Conservation (phyloP, 2,797 vertebrate species). For the Agapornis canus region DNA sequence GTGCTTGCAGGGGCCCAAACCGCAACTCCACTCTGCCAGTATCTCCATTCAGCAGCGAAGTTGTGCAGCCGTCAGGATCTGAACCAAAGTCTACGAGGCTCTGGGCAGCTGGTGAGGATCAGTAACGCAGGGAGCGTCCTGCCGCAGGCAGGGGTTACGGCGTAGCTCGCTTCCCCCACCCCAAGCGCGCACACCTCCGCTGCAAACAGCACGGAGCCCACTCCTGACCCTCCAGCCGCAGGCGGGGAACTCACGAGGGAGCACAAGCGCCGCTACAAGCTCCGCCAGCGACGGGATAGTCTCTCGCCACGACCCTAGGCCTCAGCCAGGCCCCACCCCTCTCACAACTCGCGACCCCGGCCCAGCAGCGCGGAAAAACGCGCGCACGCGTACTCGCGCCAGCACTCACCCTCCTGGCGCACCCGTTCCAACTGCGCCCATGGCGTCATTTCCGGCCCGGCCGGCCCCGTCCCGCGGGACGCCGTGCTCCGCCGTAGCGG, state of each 20-base stretch:
- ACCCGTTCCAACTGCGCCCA: neutral
- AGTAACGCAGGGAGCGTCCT: neutral
- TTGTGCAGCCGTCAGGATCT: neutral
- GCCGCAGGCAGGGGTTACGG: neutral
- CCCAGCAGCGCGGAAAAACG: neutral
- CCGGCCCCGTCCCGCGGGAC: neutral
- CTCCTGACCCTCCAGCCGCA: neutral
- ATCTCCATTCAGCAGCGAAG: neutral
- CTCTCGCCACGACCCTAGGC: neutral
- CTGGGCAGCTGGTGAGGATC: neutral
- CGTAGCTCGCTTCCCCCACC: neutral
- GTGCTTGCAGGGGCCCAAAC: rapidly evolving
- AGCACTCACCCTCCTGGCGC: neutral
- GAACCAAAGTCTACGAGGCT: neutral
- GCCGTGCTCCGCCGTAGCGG: neutral
- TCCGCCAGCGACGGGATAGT: neutral
- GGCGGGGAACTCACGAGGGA: neutral
- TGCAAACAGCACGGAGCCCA: neutral
- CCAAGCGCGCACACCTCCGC: neutral
- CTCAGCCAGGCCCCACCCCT: neutral
- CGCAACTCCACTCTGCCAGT: rapidly evolving
- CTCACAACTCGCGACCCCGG: neutral
- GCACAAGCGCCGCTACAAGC: neutral
- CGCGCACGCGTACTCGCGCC: rapidly evolving
- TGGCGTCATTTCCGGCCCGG: neutral